Conservation (phyloP, 2,888 invertebrate genomes). For the Ganaspis brasiliensis region DNA sequence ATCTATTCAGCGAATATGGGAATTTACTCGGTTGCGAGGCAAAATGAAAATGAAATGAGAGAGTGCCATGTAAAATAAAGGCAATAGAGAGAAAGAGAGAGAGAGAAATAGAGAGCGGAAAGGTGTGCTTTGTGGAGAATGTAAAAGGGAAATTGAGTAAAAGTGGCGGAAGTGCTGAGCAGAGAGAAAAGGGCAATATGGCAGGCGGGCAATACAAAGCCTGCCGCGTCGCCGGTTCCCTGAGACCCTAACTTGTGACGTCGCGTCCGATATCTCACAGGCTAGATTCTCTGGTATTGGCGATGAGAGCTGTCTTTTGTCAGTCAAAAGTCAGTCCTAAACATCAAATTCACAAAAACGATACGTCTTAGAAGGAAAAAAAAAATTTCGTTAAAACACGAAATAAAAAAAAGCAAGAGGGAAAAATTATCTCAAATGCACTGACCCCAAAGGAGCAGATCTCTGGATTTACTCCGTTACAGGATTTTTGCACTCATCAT, state of each 20-base stretch:
- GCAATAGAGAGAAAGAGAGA: conserved; percentile 49
- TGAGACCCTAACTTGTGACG: conserved; percentile 91
- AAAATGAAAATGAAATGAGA: conserved; percentile 18
- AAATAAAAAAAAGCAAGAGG: conserved; percentile 49
- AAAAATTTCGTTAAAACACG: conserved; percentile 47
- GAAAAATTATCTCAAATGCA: conserved; percentile 44
- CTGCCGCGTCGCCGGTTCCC: conserved; percentile 86
- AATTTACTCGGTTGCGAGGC: conserved; percentile 5
- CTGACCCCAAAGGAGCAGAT: neutral
- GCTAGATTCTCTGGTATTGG: conserved; percentile 88
- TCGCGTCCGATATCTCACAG: conserved; percentile 85
- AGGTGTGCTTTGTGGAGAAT: conserved; percentile 31
- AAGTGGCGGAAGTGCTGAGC: conserved; percentile 42
- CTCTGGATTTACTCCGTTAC: too few species aligned
- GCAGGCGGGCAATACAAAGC: conserved; percentile 79
- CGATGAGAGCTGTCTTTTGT: conserved; percentile 82
- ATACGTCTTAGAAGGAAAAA: neutral
- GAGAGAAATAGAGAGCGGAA: conserved; percentile 34
- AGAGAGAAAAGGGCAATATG: conserved; percentile 58
- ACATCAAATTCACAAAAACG: conserved; percentile 66
- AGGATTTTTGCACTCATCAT: too few species aligned
- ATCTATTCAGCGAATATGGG: conserved; percentile 14
- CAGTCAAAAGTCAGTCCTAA: conserved; percentile 72
- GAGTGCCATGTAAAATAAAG: neutral
- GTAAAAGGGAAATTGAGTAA: conserved; percentile 48